A percentile compares a stretch with the other conserved stretches of the same genome.
Conservation (phyloP, 2,888 invertebrate species). For the Polyploca ridens region DNA sequence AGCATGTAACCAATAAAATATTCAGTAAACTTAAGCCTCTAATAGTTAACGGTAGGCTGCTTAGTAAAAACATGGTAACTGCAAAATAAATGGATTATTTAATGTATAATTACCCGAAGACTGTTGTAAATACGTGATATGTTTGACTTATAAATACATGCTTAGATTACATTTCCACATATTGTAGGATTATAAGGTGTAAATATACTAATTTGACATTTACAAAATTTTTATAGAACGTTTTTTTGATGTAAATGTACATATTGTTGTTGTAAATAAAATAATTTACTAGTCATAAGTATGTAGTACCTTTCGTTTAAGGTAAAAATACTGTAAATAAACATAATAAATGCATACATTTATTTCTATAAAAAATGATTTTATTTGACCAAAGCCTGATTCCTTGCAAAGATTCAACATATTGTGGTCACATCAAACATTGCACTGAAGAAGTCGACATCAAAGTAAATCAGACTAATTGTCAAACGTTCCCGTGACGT, state of each 20-base stretch:
- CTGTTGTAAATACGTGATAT: conserved; percentile 38
- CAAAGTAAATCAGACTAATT: conserved; percentile 3
- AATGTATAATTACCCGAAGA: conserved; percentile 33
- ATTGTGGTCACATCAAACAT: no score
- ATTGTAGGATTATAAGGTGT: conserved; percentile 24
- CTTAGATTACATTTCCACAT: conserved; percentile 12
- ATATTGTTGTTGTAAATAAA: conserved; percentile 58
- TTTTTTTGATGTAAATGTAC: conserved; percentile 46
- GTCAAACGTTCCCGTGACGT: not conserved
- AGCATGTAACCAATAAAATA: not conserved
- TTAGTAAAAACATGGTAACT: not conserved
- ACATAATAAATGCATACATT: conserved; percentile 52
- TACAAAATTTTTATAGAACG: conserved; percentile 45
- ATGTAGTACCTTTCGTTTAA: conserved; percentile 51
- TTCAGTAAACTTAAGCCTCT: not conserved
- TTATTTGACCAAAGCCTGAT: conserved; percentile 23
- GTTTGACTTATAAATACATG: conserved; percentile 18
- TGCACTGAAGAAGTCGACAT: no score
- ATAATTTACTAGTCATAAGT: conserved; percentile 67
- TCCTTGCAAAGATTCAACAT: not conserved
- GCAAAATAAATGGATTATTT: conserved; percentile 16
- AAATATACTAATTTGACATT: conserved; percentile 32
- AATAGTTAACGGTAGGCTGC: not conserved
- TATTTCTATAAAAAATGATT: conserved; percentile 32
- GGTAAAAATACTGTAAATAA: conserved; percentile 61